These are phyloP conservation scores for Tribolium castaneum DNA, from an alignment of 1,140 invertebrate genomes.

Conservation along the genomic window DNA sequence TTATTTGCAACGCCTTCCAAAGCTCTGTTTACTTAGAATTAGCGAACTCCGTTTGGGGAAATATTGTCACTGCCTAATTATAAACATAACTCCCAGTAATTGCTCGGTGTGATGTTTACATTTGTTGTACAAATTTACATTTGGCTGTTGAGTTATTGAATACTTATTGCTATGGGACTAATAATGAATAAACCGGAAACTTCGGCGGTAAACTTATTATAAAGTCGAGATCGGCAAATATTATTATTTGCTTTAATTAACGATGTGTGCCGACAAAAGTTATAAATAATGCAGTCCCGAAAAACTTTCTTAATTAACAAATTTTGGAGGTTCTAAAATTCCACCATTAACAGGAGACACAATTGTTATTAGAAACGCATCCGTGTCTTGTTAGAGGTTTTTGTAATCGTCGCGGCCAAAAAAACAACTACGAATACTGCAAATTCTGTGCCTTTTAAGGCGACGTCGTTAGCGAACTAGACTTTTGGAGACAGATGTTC, in stretches of 20 bases:
- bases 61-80: conserved; percentile 63
- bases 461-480: conserved; percentile 36
- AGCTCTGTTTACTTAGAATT: conserved; percentile 60
- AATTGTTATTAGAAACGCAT: conserved; percentile 22
- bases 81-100: conserved; percentile 62
- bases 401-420: not conserved
- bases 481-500: conserved; percentile 36
- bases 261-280: conserved; percentile 39
- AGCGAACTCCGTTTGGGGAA: conserved; percentile 60
- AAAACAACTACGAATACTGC: conserved; percentile 7
- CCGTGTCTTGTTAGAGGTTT: conserved; percentile 16
- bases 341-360: not conserved
- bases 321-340: not conserved
- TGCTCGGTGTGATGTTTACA: conserved; percentile 61
- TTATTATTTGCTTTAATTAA: conserved; percentile 51
- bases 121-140: conserved; percentile 61
- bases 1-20: conserved; percentile 52
- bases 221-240: conserved; percentile 49
- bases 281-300: conserved; percentile 15
- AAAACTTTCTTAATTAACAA: conserved; percentile 28
- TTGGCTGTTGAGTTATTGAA: conserved; percentile 57
- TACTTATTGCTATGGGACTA: conserved; percentile 53
- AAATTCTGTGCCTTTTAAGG: conserved; percentile 41
- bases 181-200: conserved; percentile 50
- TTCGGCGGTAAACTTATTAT: conserved; percentile 49